Base-by-base conservation (phyloP, 2,113 vertebrate species). In the Misgurnus mizolepis region DNA sequence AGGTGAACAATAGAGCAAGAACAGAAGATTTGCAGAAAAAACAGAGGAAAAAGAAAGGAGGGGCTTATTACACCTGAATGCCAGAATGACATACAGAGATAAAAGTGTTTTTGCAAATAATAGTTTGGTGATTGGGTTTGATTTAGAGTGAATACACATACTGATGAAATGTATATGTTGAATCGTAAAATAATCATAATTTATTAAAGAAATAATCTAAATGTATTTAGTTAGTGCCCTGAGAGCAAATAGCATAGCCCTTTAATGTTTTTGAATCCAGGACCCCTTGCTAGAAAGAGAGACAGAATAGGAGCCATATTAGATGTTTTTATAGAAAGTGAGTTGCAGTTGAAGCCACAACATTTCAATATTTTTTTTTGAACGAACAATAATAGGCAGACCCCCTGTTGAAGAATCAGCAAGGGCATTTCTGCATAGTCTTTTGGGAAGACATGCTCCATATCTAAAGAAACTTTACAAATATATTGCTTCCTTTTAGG, bases 381-480 rank as follows among this genome's bases (percentile, higher is more conserved):
- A 49, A 49, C 47, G 11, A 49, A 49, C 9, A 9, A 49, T 49
- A 10, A 49, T 49, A 11, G 49, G 49, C 12, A 12, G 8, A 50
- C 49, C 65, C n/a, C 14, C 10, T 15, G 56, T 34, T 34, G 27
- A 34, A 1, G 55, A 10, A 71, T 77, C 80, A 11, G 47, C 60
- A 82, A 84, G 80, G 84, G 81, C 76, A 78, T 67, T 58, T 65
- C 76, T 83, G 84, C 9, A 27, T 66, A 6, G 58, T 39, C 7
- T 8, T 9, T 56, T 56, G 14, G 17, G 15, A 56, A 7, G 53
- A 56, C 15, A 56, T 17, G 15, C 5, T 15, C 0, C 4, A 56
- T 56, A 56, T 56, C 17, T 56, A 17, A 56, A 56, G 53, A 15
- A 56, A 6, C 11, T 34, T 34, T 34, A 34, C 27, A 34, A 3